These are phyloP conservation scores for Drosophila antonietae DNA, from an alignment of 2,888 invertebrate species.

Conservation along the genomic window DNA sequence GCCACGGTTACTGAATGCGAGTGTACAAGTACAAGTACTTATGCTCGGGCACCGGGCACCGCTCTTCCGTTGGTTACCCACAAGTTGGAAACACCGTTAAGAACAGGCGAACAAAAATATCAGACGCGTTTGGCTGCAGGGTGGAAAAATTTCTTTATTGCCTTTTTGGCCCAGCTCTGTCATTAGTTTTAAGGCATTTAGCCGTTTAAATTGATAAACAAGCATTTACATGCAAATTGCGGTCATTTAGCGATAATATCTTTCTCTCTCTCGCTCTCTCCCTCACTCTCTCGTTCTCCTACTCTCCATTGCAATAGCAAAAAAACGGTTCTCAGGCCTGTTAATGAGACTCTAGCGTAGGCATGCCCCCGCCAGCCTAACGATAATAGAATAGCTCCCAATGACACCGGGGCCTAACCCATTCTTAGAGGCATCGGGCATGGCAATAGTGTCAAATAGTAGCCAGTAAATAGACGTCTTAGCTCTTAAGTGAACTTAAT, in stretches of 20 bases:
- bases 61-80: conserved; percentile 19
- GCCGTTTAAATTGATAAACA: conserved; percentile 78
- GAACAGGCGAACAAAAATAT: conserved; percentile 31
- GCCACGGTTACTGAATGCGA: conserved; percentile 16
- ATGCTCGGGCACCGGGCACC: conserved; percentile 2
- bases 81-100: conserved; percentile 52
- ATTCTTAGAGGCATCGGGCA: conserved; percentile 22
- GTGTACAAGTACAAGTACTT: conserved; percentile 20
- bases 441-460: conserved; percentile 18
- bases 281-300: background rate
- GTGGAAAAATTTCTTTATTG: conserved; percentile 73
- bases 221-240: conserved; percentile 79
- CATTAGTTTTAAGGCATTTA: conserved; percentile 77
- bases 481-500: conserved; percentile 24
- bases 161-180: conserved; percentile 67
- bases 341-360: conserved; percentile 54
- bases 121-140: conserved; percentile 52
- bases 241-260: conserved; percentile 74
- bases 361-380: conserved; percentile 16
- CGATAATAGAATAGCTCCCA: conserved; percentile 62
- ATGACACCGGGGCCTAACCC: conserved; percentile 30
- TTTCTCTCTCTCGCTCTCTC: conserved; percentile 22
- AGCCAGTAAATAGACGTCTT: conserved; percentile 32
- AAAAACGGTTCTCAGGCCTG: conserved; percentile 54
- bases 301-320: conserved; percentile 5